Percentiles rank a stretch among this genome's conserved stretches.
Conservation (phyloP, 1,140 invertebrate species). For the Drosophila ironensis region DNA sequence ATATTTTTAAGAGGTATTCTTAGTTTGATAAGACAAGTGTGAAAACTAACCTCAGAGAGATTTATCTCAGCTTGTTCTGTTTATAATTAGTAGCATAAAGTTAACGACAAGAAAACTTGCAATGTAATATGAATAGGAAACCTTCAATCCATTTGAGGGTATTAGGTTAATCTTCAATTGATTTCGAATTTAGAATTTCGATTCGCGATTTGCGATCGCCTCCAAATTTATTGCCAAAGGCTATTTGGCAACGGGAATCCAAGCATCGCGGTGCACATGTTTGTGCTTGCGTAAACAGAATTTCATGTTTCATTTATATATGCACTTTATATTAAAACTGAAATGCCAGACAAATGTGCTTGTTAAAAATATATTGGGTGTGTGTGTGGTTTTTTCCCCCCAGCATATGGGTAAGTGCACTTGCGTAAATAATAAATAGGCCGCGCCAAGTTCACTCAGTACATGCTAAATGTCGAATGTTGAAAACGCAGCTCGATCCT, state of each 20-base stretch:
- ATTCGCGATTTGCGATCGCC: neutral
- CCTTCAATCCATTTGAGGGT: neutral
- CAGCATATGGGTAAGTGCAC: constrained; percentile 50
- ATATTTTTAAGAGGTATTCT: no score
- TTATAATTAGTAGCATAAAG: no score
- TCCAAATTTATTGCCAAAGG: constrained; percentile 25
- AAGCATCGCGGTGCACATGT: constrained; percentile 19
- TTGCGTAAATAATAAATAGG: constrained; percentile 69
- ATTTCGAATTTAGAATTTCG: no score
- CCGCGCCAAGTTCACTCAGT: constrained; percentile 38
- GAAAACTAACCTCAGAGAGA: no score
- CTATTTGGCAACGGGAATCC: constrained; percentile 23
- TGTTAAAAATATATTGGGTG: constrained; percentile 31
- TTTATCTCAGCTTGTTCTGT: no score
- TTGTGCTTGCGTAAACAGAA: constrained; percentile 47
- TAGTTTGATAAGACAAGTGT: no score
- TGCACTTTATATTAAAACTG: constrained; percentile 50
- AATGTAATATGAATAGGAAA: no score
- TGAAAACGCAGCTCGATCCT: constrained; percentile 24
- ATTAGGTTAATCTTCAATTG: constrained; percentile 43
- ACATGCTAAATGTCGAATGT: constrained; percentile 44
- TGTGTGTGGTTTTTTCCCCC: no score
- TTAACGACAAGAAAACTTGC: no score
- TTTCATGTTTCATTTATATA: constrained; percentile 41
- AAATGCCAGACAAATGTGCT: constrained; percentile 21